A percentile compares a stretch with the other conserved stretches of the same genome.
Conservation (phyloP, 2,888 invertebrate species). For the Melieria omissa region DNA sequence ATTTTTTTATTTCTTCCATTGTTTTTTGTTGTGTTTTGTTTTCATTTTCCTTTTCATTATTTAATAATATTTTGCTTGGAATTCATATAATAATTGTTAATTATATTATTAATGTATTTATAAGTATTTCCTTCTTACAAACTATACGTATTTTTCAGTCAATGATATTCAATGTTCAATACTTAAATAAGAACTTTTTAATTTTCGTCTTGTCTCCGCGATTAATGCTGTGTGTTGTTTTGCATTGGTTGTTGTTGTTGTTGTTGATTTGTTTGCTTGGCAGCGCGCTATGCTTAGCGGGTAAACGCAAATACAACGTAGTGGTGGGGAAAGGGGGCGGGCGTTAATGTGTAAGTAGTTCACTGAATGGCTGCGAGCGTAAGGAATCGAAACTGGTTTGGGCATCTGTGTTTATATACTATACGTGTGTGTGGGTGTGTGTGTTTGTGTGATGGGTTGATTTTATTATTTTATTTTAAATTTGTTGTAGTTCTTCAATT, state of each 20-base stretch:
- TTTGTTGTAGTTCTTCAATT: too few relatives aligned
- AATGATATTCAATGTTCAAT: constrained; percentile 57
- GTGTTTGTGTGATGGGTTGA: not conserved
- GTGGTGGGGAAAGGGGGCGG: too few relatives aligned
- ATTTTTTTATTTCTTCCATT: constrained; percentile 38
- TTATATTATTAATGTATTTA: constrained; percentile 35
- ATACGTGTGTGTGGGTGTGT: not conserved
- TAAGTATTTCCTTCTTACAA: constrained; percentile 42
- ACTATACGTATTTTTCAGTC: constrained; percentile 59
- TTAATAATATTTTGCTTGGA: constrained; percentile 39
- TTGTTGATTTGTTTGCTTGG: constrained; percentile 29
- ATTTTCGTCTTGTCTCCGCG: constrained; percentile 27
- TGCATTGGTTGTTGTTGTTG: constrained; percentile 35
- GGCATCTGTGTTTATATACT: too few relatives aligned
- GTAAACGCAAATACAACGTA: constrained; percentile 17
- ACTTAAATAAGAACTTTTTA: constrained; percentile 37
- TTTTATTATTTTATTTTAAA: too few relatives aligned
- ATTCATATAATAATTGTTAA: constrained; percentile 53
- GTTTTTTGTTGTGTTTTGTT: constrained; percentile 42
- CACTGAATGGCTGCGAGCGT: too few relatives aligned
- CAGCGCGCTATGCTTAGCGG: constrained; percentile 10
- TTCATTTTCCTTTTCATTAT: constrained; percentile 41
- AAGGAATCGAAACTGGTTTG: too few relatives aligned
- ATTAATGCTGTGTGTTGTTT: constrained; percentile 38
- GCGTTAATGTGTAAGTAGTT: not conserved